phyloP scores from a whole-genome alignment of 2,888 invertebrate species.

The Gnatocerus cornutus region DNA sequence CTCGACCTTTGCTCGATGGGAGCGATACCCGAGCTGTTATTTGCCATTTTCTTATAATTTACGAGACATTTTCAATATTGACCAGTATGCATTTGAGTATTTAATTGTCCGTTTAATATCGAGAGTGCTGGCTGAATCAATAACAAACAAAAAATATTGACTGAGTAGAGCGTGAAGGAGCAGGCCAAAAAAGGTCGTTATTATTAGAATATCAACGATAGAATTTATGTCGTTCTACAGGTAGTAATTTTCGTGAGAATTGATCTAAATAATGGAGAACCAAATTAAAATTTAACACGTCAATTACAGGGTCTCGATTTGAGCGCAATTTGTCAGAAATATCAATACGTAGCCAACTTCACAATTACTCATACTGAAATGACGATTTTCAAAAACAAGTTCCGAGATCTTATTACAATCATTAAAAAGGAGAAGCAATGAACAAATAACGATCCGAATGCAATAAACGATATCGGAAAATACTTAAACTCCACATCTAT shows the following conservation, averaged over 20 bases:
- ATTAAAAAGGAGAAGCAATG: no score
- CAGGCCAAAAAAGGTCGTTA: slow-evolving; percentile 9
- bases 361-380: no score
- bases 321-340: no score
- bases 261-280: slow-evolving; percentile 3
- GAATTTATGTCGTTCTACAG: slow-evolving; percentile 3
- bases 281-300: background rate
- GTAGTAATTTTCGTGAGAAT: slow-evolving; percentile 14
- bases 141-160: slow-evolving; percentile 30
- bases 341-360: no score
- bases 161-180: background rate
- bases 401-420: no score
- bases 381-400: no score
- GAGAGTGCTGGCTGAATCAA: slow-evolving; percentile 23
- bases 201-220: background rate
- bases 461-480: no score
- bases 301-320: no score
- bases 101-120: slow-evolving; percentile 25
- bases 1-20: slow-evolving; percentile 35
- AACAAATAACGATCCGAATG: no score
- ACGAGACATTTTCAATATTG: slow-evolving; percentile 32
- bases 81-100: slow-evolving; percentile 7
- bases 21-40: slow-evolving; percentile 17
- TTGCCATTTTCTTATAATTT: slow-evolving; percentile 31
- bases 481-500: no score